These are phyloP conservation scores for Epinotia demarniana DNA, from an alignment of 2,888 invertebrate species.

Conservation along the genomic window DNA sequence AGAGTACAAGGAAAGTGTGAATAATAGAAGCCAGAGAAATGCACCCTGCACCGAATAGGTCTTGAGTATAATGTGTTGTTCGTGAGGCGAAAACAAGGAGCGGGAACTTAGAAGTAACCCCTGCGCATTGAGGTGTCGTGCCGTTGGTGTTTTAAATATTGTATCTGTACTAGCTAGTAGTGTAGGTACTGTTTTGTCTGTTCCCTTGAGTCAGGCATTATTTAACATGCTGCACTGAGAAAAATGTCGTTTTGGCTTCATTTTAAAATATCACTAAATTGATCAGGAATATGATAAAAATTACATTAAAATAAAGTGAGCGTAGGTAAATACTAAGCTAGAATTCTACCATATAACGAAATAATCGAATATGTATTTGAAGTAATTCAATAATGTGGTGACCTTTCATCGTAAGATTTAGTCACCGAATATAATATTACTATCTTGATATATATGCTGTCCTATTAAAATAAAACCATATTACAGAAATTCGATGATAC, in stretches of 20 bases:
- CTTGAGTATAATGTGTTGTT: constrained; percentile 73
- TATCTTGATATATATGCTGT: background rate
- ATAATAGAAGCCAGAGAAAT: constrained; percentile 71
- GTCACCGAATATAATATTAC: too few relatives aligned
- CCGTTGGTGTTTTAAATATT: constrained; percentile 36
- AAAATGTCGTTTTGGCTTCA: too few relatives aligned
- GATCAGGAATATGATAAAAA: too few relatives aligned
- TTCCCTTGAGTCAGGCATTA: background rate
- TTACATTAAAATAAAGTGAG: too few relatives aligned
- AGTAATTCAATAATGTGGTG: too few relatives aligned
- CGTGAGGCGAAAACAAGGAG: constrained; percentile 67
- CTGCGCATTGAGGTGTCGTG: constrained; percentile 30
- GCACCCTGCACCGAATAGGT: constrained; percentile 65
- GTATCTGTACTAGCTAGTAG: constrained; percentile 7
- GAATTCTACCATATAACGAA: too few relatives aligned
- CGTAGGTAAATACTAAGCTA: too few relatives aligned
- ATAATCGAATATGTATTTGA: too few relatives aligned
- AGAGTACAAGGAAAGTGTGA: constrained; percentile 52
- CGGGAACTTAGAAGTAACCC: constrained; percentile 66
- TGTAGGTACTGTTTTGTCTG: background rate
- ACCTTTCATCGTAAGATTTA: too few relatives aligned
- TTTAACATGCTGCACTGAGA: background rate
- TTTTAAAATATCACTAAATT: too few relatives aligned
- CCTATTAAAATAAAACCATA: background rate
- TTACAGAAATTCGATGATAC: background rate